These are phyloP conservation scores for Cynoglossus semilaevis DNA, from an alignment of 2,113 vertebrate genomes.

Conservation along the genomic window DNA sequence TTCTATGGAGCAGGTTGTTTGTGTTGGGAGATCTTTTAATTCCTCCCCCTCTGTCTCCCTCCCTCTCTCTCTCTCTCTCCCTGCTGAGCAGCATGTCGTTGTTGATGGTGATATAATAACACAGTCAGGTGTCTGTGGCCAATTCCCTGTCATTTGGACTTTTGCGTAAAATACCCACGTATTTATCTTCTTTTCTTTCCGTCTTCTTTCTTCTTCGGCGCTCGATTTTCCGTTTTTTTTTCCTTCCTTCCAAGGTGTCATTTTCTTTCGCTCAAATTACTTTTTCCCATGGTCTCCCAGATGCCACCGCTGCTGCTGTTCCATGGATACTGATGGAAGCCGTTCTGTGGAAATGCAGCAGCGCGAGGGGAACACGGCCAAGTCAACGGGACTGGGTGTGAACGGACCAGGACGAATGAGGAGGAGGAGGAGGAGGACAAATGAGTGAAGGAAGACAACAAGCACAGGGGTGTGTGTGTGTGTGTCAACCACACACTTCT, in stretches of 20 bases:
- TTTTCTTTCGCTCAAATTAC: constrained; percentile 80
- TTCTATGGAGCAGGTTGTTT: constrained; percentile 63
- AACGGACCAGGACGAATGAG: constrained; percentile 55
- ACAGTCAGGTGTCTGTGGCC: constrained; percentile 74
- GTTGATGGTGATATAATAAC: constrained; percentile 80
- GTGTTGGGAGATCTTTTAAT: constrained; percentile 54
- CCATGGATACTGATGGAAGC: constrained; percentile 79
- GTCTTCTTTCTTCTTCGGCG: constrained; percentile 47
- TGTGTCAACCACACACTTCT: no score
- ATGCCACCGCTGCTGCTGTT: constrained; percentile 70
- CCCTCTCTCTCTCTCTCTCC: constrained; percentile 35
- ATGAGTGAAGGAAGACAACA: no score
- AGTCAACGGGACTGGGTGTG: constrained; percentile 64
- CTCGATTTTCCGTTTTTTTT: constrained; percentile 59
- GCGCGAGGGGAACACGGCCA: constrained; percentile 41
- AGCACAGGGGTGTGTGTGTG: no score
- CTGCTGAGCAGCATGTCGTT: constrained; percentile 55
- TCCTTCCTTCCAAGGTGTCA: constrained; percentile 66
- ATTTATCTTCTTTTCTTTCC: constrained; percentile 61
- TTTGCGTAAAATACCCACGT: constrained; percentile 78
- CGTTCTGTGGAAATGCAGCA: constrained; percentile 62
- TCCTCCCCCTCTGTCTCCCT: constrained; percentile 56
- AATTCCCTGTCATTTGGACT: constrained; percentile 78
- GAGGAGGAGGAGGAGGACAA: constrained; percentile 50
- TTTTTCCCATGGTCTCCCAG: constrained; percentile 70